Evolutionary conservation across 2,113 vertebrate genomes (phyloP).

Genomic region (Dasyurus viverrinus): DNA sequence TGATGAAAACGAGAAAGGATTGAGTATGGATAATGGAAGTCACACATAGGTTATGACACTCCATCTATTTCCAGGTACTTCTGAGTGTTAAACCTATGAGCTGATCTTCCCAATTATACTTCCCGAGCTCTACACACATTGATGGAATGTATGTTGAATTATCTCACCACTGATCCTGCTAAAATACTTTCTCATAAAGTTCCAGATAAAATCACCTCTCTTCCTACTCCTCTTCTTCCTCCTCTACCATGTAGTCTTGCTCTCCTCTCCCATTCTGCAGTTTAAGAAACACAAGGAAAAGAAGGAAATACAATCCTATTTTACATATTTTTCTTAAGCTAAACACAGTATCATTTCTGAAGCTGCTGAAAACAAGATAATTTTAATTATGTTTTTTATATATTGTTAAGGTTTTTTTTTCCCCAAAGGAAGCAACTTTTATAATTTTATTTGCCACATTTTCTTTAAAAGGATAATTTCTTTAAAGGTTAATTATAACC

Average conservation of each 20-base stretch:
- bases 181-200: not conserved
- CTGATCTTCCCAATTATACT: not conserved
- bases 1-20: not conserved
- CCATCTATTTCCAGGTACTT: not conserved
- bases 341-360: not conserved
- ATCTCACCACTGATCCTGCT: not conserved
- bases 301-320: not conserved
- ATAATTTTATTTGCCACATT: not conserved
- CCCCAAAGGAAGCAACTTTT: not conserved
- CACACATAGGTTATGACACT: not conserved
- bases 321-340: not conserved
- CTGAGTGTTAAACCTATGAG: not conserved
- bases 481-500: not conserved
- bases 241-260: not conserved
- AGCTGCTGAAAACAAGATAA: not conserved
- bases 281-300: not conserved
- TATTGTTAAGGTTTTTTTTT: not conserved
- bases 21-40: not conserved
- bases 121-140: not conserved
- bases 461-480: not conserved
- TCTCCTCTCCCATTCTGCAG: not conserved
- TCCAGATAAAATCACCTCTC: not conserved
- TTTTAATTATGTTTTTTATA: not conserved
- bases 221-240: not conserved
- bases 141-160: not conserved